These are phyloP conservation scores for Eudorcas thomsonii DNA, from an alignment of 2,113 vertebrate genomes.

Conservation along the genomic window DNA sequence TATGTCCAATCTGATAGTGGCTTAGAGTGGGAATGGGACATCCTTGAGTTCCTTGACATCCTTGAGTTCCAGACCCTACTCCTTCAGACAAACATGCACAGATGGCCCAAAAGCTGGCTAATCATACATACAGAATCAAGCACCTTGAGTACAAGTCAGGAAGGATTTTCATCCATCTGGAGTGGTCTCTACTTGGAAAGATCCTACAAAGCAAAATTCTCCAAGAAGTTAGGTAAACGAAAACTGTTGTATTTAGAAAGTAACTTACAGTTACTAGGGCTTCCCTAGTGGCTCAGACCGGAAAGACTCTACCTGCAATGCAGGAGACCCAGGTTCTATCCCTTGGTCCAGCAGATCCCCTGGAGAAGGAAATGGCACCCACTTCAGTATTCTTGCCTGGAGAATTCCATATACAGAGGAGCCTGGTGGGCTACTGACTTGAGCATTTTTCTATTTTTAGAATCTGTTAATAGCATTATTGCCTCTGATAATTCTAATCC, in stretches of 20 bases:
- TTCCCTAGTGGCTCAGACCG: neutral
- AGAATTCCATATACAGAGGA: neutral
- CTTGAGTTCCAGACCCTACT: neutral
- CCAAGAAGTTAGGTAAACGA: neutral
- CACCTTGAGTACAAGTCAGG: neutral
- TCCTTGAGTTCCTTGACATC: neutral
- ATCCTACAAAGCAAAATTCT: slow-evolving; percentile 12
- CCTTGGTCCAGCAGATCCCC: neutral
- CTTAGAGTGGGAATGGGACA: neutral
- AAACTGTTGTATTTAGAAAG: slow-evolving; percentile 4
- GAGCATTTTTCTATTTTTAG: neutral
- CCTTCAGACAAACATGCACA: neutral
- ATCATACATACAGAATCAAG: neutral
- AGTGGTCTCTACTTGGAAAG: neutral
- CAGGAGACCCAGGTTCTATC: neutral
- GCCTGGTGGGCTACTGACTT: neutral
- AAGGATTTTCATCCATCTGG: neutral
- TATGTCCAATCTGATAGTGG: neutral
- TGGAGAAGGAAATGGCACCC: neutral
- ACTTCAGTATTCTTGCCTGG: neutral
- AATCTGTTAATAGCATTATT: neutral
- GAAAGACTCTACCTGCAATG: neutral
- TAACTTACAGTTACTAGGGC: neutral
- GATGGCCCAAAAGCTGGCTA: neutral
- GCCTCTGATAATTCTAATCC: neutral